A percentile compares a stretch with the other conserved stretches of the same genome.
These are phyloP conservation scores for Sardinella longiceps DNA, from an alignment of 2,797 vertebrate genomes.

Conservation along the genomic window DNA sequence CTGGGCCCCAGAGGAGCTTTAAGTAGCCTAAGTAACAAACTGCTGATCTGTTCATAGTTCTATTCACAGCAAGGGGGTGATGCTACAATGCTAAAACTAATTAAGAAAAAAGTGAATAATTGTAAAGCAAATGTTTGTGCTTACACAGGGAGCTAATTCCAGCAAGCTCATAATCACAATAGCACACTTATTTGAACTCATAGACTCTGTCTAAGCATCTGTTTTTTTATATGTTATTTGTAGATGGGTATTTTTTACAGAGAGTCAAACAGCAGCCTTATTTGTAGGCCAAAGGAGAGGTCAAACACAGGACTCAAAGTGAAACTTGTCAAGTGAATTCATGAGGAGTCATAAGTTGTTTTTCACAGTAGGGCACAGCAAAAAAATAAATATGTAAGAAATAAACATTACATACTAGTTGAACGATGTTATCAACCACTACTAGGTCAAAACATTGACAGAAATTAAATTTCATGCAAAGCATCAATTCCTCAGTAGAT, in stretches of 20 bases:
- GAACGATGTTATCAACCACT: no score
- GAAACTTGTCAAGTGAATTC: background rate
- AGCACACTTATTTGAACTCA: background rate
- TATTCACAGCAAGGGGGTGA: background rate
- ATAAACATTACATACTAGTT: background rate
- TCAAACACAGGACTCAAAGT: background rate
- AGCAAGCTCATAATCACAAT: background rate
- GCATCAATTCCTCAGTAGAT: no score
- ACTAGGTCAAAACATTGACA: no score
- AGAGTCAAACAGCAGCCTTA: background rate
- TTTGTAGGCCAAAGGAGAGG: background rate
- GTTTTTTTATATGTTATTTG: background rate
- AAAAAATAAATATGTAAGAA: background rate
- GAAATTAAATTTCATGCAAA: no score
- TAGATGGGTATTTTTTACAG: background rate
- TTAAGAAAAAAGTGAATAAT: background rate
- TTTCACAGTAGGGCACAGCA: background rate
- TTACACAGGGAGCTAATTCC: background rate
- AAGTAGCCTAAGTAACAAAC: no score
- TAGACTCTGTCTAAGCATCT: background rate
- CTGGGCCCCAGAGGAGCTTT: no score
- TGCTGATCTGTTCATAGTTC: no score
- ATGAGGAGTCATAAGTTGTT: background rate
- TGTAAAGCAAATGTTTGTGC: background rate
- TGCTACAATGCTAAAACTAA: background rate